A percentile compares a stretch with the other conserved stretches of the same genome.
These are phyloP conservation scores for Anarhynchus alexandrinus DNA, from an alignment of 2,113 vertebrate genomes.

Conservation along the genomic window DNA sequence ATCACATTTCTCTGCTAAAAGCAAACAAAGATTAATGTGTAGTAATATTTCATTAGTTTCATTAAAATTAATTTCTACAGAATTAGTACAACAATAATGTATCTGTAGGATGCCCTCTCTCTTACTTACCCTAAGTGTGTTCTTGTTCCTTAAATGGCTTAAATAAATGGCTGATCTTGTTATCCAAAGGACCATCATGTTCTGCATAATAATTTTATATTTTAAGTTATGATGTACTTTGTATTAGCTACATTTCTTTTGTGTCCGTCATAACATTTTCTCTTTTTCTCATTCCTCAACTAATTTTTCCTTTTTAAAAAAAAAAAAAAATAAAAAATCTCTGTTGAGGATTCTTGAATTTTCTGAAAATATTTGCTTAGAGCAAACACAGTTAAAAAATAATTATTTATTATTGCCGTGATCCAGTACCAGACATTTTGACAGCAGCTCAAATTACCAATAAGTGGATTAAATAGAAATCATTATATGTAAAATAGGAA, in stretches of 20 bases:
- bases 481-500: neutral
- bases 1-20: neutral
- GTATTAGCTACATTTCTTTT: neutral
- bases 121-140: neutral
- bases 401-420: neutral
- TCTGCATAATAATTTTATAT: neutral
- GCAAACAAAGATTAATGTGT: neutral
- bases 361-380: neutral
- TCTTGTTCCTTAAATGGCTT: neutral
- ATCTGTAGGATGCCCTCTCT: neutral
- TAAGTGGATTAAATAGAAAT: slow-evolving; percentile 10
- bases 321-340: neutral
- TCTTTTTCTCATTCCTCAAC: neutral
- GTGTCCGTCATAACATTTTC: neutral
- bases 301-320: neutral
- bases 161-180: neutral
- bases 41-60: neutral
- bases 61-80: neutral
- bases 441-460: neutral
- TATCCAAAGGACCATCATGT: neutral
- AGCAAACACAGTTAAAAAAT: neutral
- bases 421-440: neutral
- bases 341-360: neutral
- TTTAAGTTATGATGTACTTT: neutral
- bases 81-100: neutral